phyloP scores from a whole-genome alignment of 2,113 vertebrate species.

The Hemiscyllium ocellatum region DNA sequence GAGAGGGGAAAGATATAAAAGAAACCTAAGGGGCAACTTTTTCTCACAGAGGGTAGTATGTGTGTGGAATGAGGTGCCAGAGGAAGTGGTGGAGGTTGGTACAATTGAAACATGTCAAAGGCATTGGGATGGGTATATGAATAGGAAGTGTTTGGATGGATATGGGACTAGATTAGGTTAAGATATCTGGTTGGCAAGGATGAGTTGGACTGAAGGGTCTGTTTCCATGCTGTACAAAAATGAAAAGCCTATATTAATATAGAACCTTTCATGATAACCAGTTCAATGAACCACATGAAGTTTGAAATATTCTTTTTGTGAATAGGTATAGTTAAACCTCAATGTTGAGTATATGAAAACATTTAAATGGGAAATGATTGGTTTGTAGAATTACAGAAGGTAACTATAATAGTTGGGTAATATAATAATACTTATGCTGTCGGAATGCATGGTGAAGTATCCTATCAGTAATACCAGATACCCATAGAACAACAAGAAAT shows the following conservation, averaged over 20 bases:
- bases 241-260: too few relatives aligned
- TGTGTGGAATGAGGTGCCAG: too few relatives aligned
- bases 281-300: background rate
- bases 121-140: too few relatives aligned
- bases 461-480: background rate
- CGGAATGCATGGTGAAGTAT: background rate
- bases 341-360: background rate
- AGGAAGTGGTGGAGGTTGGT: too few relatives aligned
- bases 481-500: background rate
- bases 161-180: too few relatives aligned
- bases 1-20: too few relatives aligned
- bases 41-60: too few relatives aligned
- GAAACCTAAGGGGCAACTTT: too few relatives aligned
- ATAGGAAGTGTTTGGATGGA: too few relatives aligned
- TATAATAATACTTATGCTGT: background rate
- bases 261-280: background rate
- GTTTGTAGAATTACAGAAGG: background rate
- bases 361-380: background rate
- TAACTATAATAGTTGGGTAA: background rate
- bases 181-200: too few relatives aligned
- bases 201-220: too few relatives aligned
- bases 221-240: background rate
- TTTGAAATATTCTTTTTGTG: background rate
- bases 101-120: too few relatives aligned
- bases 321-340: background rate